Evolutionary conservation across 1,140 invertebrate genomes (phyloP).

Genomic region (Heliconius eleuchia): DNA sequence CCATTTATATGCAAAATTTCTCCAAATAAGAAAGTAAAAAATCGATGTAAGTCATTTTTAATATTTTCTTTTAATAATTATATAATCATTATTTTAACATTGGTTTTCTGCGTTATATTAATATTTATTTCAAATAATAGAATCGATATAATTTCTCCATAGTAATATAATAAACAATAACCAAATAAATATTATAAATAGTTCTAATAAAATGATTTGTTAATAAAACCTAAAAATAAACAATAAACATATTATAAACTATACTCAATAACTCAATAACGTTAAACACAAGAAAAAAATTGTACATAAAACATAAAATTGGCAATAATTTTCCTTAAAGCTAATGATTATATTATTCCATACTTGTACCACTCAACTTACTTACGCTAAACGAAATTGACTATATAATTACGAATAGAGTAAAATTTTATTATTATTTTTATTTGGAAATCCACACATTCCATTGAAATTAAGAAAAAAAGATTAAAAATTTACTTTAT

Average conservation of each 20-base stretch:
- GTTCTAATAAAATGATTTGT: background rate
- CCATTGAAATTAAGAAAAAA: conserved; percentile 25
- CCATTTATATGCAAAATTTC: too few relatives aligned
- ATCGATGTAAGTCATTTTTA: too few relatives aligned
- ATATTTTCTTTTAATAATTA: background rate
- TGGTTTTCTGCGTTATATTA: background rate
- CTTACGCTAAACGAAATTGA: conserved; percentile 30
- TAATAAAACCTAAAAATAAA: background rate
- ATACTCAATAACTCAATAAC: background rate
- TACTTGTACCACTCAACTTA: background rate
- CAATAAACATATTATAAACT: background rate
- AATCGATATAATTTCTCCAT: background rate
- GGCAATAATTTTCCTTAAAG: conserved; percentile 12
- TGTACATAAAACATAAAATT: conserved; percentile 14
- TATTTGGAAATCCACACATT: conserved; percentile 50
- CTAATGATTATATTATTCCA: background rate
- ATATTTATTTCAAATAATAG: background rate
- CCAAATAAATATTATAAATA: background rate
- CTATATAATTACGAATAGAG: conserved; percentile 29
- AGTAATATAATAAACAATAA: background rate
- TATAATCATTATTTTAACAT: too few relatives aligned
- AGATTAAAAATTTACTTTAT: background rate
- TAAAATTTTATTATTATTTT: conserved; percentile 33
- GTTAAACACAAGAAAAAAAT: conserved; percentile 4
- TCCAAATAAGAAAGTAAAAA: too few relatives aligned